These are phyloP conservation scores for Scaptomyza tumidula DNA, from an alignment of 2,888 invertebrate genomes.

Conservation along the genomic window DNA sequence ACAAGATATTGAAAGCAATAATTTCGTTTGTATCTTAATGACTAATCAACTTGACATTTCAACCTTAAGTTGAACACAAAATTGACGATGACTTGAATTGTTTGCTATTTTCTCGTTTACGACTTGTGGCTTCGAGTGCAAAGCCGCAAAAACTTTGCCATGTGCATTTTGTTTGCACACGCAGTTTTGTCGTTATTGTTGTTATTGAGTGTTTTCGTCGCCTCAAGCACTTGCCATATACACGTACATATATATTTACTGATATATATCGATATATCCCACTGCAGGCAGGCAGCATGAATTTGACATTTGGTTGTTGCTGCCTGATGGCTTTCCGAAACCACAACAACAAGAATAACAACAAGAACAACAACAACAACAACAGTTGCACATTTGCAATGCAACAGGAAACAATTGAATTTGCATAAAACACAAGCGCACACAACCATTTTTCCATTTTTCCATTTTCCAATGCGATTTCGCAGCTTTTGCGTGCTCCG, in stretches of 20 bases:
- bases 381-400: constrained; percentile 66
- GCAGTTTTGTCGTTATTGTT: constrained; percentile 4
- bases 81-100: constrained; percentile 1
- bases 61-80: not conserved
- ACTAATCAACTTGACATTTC: not conserved
- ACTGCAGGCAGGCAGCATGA: constrained; percentile 29
- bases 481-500: constrained; percentile 50
- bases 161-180: constrained; percentile 18
- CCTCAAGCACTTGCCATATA: constrained; percentile 26
- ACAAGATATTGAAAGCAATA: not conserved
- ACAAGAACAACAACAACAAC: constrained; percentile 33
- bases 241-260: constrained; percentile 7
- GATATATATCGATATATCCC: constrained; percentile 47
- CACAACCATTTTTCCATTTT: constrained; percentile 52
- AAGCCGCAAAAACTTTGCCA: constrained; percentile 14
- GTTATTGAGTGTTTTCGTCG: constrained; percentile 19
- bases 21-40: not conserved
- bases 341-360: constrained; percentile 17
- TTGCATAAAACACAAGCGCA: constrained; percentile 72
- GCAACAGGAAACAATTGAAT: constrained; percentile 79
- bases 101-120: not conserved
- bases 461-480: constrained; percentile 55
- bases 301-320: constrained; percentile 36
- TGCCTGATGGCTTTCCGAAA: not conserved
- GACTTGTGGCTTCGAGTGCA: constrained; percentile 18